Evolutionary conservation across 2,113 vertebrate species (phyloP).

Genomic region (Marcusenius ussheri): DNA sequence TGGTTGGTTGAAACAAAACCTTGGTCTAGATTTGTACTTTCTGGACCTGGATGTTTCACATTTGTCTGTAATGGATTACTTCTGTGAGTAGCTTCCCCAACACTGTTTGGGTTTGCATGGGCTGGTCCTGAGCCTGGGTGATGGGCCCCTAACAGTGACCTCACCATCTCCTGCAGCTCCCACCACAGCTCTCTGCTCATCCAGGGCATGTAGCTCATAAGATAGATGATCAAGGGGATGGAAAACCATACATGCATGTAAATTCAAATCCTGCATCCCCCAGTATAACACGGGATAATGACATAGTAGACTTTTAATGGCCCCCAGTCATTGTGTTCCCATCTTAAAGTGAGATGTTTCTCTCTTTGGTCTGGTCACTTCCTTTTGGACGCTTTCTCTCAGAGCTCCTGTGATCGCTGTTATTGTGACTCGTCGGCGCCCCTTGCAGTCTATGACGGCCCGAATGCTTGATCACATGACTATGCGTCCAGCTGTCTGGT

Average conservation of each 20-base stretch:
- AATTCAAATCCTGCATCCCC: background rate
- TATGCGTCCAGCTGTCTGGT: too few species aligned
- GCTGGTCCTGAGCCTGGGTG: conserved; percentile 33
- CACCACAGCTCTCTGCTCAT: conserved; percentile 25
- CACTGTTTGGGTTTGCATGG: background rate
- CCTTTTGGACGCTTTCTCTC: background rate
- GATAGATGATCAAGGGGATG: conserved; percentile 4
- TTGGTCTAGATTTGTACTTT: too few species aligned
- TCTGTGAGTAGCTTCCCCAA: too few species aligned
- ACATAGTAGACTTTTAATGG: background rate
- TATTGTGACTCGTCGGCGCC: background rate
- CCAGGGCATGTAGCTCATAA: conserved; percentile 33
- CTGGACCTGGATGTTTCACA: too few species aligned
- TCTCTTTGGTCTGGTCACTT: background rate
- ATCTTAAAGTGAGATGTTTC: background rate
- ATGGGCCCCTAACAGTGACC: conserved; percentile 49
- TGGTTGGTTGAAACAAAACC: too few species aligned
- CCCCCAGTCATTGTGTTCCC: background rate
- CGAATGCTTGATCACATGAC: background rate
- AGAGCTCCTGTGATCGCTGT: background rate
- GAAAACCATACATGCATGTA: background rate
- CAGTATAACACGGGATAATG: background rate
- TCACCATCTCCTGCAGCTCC: conserved; percentile 31
- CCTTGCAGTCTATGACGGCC: background rate
- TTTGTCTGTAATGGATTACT: too few species aligned